Percentiles rank a stretch among this genome's conserved stretches.
Evolutionary conservation across 1,140 invertebrate genomes (phyloP).

Genomic region (Zaprionus gabonicus): DNA sequence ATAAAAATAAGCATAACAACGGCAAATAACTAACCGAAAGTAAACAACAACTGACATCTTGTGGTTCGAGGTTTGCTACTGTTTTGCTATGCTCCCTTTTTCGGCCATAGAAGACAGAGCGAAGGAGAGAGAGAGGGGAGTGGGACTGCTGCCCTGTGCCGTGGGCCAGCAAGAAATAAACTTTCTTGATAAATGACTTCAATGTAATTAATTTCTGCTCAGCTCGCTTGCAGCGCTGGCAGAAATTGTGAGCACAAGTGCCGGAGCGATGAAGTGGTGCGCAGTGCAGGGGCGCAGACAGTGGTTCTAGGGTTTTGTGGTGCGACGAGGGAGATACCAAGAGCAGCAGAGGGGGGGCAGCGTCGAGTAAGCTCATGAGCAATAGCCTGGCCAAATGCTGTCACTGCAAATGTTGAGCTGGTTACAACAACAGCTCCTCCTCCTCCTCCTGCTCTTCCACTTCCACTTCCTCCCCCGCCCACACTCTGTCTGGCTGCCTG

Average conservation of each 20-base stretch:
- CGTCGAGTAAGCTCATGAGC: slow-evolving; percentile 58
- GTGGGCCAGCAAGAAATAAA: slow-evolving; percentile 74
- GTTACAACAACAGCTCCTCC: slow-evolving; percentile 20
- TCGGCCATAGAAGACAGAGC: background rate
- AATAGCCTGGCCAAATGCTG: slow-evolving; percentile 65
- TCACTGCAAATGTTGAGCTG: slow-evolving; percentile 72
- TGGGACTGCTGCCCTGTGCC: background rate
- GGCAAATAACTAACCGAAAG: slow-evolving; percentile 65
- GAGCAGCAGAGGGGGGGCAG: slow-evolving; percentile 12
- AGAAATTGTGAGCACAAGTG: slow-evolving; percentile 55
- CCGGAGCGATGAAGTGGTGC: slow-evolving; percentile 22
- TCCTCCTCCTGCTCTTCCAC: background rate
- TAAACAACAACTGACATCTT: slow-evolving; percentile 79
- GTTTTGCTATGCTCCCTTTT: slow-evolving; percentile 37
- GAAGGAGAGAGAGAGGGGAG: background rate
- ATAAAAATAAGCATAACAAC: slow-evolving; percentile 81
- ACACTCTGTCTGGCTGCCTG: background rate
- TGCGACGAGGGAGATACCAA: background rate
- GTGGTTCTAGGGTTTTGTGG: slow-evolving; percentile 28
- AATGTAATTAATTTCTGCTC: slow-evolving; percentile 83
- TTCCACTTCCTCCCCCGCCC: background rate
- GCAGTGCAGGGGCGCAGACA: background rate
- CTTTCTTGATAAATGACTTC: slow-evolving; percentile 83
- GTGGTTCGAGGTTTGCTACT: slow-evolving; percentile 54
- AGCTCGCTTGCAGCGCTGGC: slow-evolving; percentile 64